phyloP scores from a whole-genome alignment of 2,797 vertebrate species.

The Coluber constrictor region DNA sequence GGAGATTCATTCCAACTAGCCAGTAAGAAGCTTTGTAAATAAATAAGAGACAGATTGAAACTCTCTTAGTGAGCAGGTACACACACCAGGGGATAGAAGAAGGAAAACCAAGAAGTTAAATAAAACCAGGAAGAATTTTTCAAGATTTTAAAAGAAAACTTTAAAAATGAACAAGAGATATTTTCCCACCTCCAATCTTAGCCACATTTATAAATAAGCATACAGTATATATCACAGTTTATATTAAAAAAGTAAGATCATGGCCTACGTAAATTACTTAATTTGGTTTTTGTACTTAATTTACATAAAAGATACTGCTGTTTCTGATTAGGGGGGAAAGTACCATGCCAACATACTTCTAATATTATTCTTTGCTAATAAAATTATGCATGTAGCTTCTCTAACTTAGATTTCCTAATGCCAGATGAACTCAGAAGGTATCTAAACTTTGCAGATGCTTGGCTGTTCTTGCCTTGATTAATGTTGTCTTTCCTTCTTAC shows the following conservation, averaged over 20 bases:
- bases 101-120: neutral
- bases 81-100: slow-evolving; percentile 4
- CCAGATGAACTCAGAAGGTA: neutral
- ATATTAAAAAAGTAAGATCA: neutral
- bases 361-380: neutral
- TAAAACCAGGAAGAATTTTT: slow-evolving; percentile 4
- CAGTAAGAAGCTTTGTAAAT: neutral
- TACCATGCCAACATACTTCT: neutral
- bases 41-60: neutral
- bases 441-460: neutral
- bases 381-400: neutral
- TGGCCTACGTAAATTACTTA: neutral
- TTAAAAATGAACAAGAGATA: neutral
- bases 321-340: neutral
- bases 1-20: neutral
- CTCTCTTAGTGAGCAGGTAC: neutral
- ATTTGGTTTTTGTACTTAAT: neutral
- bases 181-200: neutral
- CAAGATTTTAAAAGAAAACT: neutral
- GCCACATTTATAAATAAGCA: neutral
- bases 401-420: neutral
- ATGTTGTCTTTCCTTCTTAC: neutral
- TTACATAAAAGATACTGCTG: neutral
- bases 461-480: neutral
- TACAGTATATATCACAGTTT: neutral